Base-by-base conservation (phyloP, 2,888 invertebrate genomes). In the Disparrhopalites patrizii region DNA sequence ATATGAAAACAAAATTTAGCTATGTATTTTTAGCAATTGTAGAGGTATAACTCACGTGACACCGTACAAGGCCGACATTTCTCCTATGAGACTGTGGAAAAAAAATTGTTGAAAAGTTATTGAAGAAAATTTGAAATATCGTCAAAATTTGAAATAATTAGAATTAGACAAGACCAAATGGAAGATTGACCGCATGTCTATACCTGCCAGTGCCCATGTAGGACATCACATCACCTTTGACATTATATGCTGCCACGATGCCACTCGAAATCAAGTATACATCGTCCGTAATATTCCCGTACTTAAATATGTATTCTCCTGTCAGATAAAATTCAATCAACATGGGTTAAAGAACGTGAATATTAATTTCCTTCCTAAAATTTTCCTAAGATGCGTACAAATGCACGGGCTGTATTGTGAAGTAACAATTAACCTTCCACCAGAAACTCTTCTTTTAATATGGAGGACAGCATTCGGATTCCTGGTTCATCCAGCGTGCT, bases 271-370 rank as follows among this genome's bases (percentile, higher is more conserved):
- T 69, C 8, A 73, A 58, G 43, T 67, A 71, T 5, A 75, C 54
- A 60, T 75, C 73, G 50, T 68, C 70, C 51, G 64, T 68, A 13
- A 73, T 56, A 51, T 75, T 73, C 1, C 75, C 75, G 55, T 68
- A 71, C 33, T 70, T 67, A 56, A 71, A 65, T 3, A 75, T 56
- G 40, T 68, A 73, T 62, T 75, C 75, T 4, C 74, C 62, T 62
- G 25, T n/a, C 13, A 47, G 33, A n/a, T n/a, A 3, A 13, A 23
- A 52, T 15, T 27, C 23, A 25, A 13, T 36, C 36, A 23, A 52
- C 10, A 52, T 4, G 2, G 27, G 3, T 13, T 25, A 52, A 25
- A 51, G 18, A 25, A 20, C 20, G 15, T 8, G 27, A 23, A 15
- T 18, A 8, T 51, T 51, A 51, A 51, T 23, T 25, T 52, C 25